Evolutionary conservation across 2,113 vertebrate species (phyloP).

Genomic region (Peromyscus polionotus): DNA sequence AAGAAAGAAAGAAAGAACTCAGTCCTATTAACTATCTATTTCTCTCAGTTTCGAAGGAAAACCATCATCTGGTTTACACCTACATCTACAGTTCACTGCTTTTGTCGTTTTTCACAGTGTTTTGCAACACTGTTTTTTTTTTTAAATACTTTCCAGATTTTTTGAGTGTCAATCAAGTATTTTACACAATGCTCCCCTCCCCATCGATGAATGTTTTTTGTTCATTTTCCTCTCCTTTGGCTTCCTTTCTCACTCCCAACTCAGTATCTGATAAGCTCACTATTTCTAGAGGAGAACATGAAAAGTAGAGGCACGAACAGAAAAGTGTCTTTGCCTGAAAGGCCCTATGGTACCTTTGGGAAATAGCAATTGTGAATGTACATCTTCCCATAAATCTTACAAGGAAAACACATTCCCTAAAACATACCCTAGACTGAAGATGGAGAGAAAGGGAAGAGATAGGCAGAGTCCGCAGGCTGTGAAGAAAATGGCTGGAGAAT

Average conservation of each 20-base stretch:
- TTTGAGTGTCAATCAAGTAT: not conserved
- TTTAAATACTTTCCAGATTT: too few species aligned
- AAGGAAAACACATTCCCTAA: not conserved
- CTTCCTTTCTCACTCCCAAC: not conserved
- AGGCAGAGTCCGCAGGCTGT: not conserved
- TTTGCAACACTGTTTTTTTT: constrained; percentile 1
- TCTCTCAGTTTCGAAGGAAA: not conserved
- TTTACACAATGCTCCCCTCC: not conserved
- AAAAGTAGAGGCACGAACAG: not conserved
- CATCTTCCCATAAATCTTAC: not conserved
- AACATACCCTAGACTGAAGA: not conserved
- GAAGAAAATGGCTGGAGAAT: not conserved
- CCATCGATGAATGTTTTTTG: not conserved
- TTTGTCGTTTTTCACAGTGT: not conserved
- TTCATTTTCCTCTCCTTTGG: not conserved
- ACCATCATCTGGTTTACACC: not conserved
- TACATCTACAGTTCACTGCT: not conserved
- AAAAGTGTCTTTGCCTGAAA: not conserved
- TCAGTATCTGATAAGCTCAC: not conserved
- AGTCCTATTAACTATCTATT: not conserved
- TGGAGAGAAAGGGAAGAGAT: not conserved
- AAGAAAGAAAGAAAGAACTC: not conserved
- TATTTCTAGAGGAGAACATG: not conserved
- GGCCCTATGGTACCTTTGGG: not conserved
- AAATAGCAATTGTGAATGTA: not conserved